These are phyloP conservation scores for Boulengeromyrus knoepffleri DNA, from an alignment of 2,113 vertebrate genomes.

Conservation along the genomic window DNA sequence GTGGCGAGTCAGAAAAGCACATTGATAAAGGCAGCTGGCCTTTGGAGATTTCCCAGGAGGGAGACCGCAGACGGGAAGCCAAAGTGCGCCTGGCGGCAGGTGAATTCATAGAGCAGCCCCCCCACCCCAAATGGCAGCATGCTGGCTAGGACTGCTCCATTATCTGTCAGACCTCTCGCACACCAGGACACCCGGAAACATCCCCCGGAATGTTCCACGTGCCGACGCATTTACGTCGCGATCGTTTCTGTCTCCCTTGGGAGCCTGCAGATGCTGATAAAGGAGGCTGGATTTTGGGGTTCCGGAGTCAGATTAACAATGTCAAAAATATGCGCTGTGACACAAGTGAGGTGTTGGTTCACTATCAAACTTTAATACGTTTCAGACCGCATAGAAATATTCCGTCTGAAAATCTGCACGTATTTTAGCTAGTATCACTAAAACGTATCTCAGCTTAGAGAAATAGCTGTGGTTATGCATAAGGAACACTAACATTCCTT, in stretches of 20 bases:
- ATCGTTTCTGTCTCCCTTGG: constrained; percentile 17
- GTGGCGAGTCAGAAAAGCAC: constrained; percentile 46
- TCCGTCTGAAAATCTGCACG: background rate
- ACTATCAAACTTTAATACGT: background rate
- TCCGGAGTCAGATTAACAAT: background rate
- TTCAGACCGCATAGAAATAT: background rate
- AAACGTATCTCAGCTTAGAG: background rate
- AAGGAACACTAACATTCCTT: background rate
- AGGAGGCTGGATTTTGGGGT: background rate
- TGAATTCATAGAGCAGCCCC: constrained; percentile 36
- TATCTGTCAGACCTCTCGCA: constrained; percentile 37
- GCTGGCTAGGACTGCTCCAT: constrained; percentile 37
- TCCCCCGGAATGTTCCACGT: constrained; percentile 21
- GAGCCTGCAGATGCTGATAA: background rate
- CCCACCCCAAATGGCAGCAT: constrained; percentile 29
- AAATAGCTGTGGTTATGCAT: background rate
- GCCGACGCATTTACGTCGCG: constrained; percentile 20
- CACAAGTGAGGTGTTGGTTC: background rate
- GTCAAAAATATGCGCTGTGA: background rate
- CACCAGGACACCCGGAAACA: constrained; percentile 31
- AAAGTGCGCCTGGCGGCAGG: constrained; percentile 31
- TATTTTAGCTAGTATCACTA: background rate
- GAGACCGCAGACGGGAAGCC: constrained; percentile 23
- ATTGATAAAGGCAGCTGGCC: constrained; percentile 52
- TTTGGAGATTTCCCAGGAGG: constrained; percentile 56